Evolutionary conservation across 2,888 invertebrate species (phyloP).

Genomic region (Cistogaster globosa): DNA sequence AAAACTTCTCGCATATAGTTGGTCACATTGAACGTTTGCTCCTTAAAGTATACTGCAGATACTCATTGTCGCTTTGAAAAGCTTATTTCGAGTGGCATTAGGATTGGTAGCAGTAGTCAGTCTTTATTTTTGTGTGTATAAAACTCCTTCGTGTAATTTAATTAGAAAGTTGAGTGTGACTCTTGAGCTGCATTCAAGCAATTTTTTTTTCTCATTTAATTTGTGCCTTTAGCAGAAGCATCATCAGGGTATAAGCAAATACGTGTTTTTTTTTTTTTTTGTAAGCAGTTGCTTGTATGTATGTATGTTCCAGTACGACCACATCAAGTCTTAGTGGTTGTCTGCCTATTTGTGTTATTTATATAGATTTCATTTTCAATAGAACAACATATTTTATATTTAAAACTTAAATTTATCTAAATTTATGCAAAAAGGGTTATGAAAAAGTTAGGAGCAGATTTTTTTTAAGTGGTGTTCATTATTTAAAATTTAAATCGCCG

Average conservation of each 20-base stretch:
- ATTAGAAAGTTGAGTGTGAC: conserved; percentile 68
- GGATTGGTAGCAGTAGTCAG: neutral
- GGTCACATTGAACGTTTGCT: conserved; percentile 23
- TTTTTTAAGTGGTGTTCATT: too few relatives aligned
- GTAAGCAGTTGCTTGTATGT: neutral
- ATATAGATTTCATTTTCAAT: conserved; percentile 56
- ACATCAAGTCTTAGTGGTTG: conserved; percentile 50
- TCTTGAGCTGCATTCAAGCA: conserved; percentile 51
- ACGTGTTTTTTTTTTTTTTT: neutral
- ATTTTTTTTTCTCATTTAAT: conserved; percentile 17
- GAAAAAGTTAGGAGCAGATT: too few relatives aligned
- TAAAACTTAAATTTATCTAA: neutral
- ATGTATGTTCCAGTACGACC: neutral
- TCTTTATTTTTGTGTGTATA: conserved; percentile 18
- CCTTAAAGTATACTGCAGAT: conserved; percentile 15
- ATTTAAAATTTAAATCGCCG: too few relatives aligned
- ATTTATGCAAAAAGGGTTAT: neutral
- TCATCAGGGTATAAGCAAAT: conserved; percentile 7
- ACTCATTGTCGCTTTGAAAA: conserved; percentile 19
- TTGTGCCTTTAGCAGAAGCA: conserved; percentile 1
- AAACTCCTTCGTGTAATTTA: conserved; percentile 68
- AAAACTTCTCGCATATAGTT: neutral
- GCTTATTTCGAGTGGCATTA: neutral
- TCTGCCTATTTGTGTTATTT: conserved; percentile 57
- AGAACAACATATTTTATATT: conserved; percentile 35